Evolutionary conservation across 2,797 vertebrate species (phyloP).

Genomic region (Pygocentrus nattereri): DNA sequence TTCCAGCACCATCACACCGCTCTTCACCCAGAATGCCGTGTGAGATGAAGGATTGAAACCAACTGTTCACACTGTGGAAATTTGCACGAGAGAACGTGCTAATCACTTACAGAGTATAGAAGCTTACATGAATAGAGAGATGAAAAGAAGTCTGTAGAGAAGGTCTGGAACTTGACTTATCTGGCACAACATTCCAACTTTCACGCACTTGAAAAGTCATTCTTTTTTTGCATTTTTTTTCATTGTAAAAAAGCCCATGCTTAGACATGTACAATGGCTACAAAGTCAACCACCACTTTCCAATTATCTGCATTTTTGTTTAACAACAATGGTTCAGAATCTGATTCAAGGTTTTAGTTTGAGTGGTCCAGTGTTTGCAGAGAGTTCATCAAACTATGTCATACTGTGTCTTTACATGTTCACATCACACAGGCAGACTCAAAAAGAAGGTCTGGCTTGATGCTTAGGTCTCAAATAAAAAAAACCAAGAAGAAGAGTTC

Average conservation of each 20-base stretch:
- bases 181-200: not conserved
- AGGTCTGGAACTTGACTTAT: not conserved
- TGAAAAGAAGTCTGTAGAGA: not conserved
- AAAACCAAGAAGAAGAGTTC: no score
- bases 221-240: not conserved
- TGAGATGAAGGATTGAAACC: slow-evolving; percentile 51
- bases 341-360: not conserved
- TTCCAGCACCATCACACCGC: slow-evolving; percentile 54
- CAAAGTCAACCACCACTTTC: not conserved
- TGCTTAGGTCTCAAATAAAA: no score
- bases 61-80: slow-evolving; percentile 59
- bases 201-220: not conserved
- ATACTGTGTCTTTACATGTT: no score
- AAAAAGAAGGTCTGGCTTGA: no score
- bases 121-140: not conserved
- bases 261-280: not conserved
- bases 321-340: not conserved
- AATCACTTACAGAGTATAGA: slow-evolving; percentile 53
- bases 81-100: slow-evolving; percentile 50
- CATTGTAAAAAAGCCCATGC: not conserved
- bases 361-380: not conserved
- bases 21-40: slow-evolving; percentile 49
- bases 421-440: no score
- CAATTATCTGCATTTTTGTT: no score
- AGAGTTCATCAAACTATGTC: no score